These are phyloP conservation scores for Sula dactylatra DNA, from an alignment of 2,113 vertebrate genomes.

Conservation along the genomic window DNA sequence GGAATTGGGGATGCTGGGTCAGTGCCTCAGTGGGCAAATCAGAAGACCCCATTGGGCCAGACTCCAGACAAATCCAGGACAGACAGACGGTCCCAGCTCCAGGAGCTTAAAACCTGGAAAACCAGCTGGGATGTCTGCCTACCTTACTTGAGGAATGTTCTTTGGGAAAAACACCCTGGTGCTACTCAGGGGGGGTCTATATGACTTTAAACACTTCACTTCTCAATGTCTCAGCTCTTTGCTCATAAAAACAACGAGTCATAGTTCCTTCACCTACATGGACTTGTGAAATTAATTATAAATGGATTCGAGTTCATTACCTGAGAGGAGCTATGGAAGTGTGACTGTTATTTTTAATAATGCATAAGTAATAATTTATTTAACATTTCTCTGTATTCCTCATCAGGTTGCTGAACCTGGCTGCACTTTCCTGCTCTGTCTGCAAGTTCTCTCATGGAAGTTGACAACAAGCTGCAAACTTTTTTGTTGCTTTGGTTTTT, in stretches of 20 bases:
- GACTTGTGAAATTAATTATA: constrained; percentile 43
- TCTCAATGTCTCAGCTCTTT: not conserved
- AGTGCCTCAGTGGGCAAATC: not conserved
- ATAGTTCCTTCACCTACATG: not conserved
- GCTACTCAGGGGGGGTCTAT: not conserved
- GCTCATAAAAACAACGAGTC: not conserved
- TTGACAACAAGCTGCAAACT: not conserved
- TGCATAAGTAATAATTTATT: constrained; percentile 56
- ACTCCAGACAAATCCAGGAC: not conserved
- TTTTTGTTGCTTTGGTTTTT: not conserved
- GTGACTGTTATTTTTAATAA: constrained; percentile 63
- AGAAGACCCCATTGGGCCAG: not conserved
- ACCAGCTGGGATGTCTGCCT: not conserved
- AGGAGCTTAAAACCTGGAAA: not conserved
- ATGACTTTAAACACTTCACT: not conserved
- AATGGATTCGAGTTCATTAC: constrained; percentile 38
- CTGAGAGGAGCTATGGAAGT: constrained; percentile 18
- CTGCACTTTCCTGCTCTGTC: not conserved
- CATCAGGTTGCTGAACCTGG: not conserved
- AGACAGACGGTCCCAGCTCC: not conserved
- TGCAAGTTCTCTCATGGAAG: not conserved
- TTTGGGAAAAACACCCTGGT: not conserved
- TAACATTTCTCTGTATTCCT: constrained; percentile 34
- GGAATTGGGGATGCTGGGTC: not conserved
- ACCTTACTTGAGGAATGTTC: not conserved